These are phyloP conservation scores for Tichodroma muraria DNA, from an alignment of 2,113 vertebrate genomes.

Conservation along the genomic window DNA sequence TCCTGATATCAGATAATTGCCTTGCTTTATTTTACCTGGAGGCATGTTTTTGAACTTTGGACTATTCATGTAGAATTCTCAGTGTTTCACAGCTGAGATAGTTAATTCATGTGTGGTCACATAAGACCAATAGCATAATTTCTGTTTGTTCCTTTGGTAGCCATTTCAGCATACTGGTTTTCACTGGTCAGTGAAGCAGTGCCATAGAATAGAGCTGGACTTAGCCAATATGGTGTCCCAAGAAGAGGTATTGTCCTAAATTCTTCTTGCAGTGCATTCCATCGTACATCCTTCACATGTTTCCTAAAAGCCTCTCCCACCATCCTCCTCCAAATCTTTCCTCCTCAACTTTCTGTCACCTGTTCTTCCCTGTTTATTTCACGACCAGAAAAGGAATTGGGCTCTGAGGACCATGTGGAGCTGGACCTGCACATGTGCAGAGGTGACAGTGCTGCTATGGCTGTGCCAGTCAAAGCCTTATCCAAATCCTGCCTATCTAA, in stretches of 20 bases:
- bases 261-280: neutral
- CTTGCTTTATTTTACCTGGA: neutral
- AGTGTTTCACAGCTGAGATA: neutral
- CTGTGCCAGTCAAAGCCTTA: neutral
- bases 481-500: neutral
- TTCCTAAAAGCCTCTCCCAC: neutral
- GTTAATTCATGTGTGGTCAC: neutral
- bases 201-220: neutral
- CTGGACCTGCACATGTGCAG: neutral
- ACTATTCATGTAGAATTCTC: neutral
- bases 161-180: neutral
- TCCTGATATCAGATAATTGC: neutral
- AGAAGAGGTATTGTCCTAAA: neutral
- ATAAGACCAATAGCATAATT: neutral
- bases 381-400: neutral
- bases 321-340: neutral
- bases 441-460: neutral
- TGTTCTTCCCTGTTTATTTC: conserved; percentile 28
- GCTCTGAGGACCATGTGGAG: conserved; percentile 22
- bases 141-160: neutral
- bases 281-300: neutral
- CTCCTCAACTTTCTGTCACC: neutral
- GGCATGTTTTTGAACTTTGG: neutral
- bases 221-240: neutral
- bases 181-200: neutral